A percentile compares a stretch with the other conserved stretches of the same genome.
phyloP scores from a whole-genome alignment of 2,113 vertebrate species.

The Nesoenas mayeri region DNA sequence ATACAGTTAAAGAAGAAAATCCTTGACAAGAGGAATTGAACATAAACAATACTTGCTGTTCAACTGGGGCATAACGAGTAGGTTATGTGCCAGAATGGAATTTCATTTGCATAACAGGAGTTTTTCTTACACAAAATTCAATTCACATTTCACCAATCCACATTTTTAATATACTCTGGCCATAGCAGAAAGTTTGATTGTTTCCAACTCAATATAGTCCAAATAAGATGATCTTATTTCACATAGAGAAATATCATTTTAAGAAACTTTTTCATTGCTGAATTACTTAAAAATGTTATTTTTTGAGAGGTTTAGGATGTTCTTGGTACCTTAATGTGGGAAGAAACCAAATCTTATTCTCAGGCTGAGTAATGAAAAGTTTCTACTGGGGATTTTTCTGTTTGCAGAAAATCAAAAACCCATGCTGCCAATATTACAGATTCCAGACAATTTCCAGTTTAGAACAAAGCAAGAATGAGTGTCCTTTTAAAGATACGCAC shows the following conservation, averaged over 20 bases:
- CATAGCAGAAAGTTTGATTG: background rate
- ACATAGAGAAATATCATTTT: background rate
- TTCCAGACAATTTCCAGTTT: background rate
- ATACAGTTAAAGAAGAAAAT: background rate
- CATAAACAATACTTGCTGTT: background rate
- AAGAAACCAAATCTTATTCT: background rate
- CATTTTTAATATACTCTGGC: background rate
- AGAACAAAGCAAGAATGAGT: rapidly evolving
- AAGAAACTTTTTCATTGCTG: background rate
- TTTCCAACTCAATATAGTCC: background rate
- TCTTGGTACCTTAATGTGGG: background rate
- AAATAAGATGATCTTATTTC: background rate
- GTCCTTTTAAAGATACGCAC: background rate
- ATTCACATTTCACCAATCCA: background rate
- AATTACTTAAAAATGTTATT: background rate
- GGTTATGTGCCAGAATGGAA: background rate
- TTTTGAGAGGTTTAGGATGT: background rate
- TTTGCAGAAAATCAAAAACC: background rate
- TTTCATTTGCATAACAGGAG: background rate
- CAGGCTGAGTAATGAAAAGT: background rate
- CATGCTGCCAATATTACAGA: background rate
- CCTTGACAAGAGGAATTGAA: background rate
- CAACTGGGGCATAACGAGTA: background rate
- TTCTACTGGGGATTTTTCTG: background rate
- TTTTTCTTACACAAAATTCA: background rate